phyloP scores from a whole-genome alignment of 2,888 invertebrate genomes.

The Penaeus monodon region DNA sequence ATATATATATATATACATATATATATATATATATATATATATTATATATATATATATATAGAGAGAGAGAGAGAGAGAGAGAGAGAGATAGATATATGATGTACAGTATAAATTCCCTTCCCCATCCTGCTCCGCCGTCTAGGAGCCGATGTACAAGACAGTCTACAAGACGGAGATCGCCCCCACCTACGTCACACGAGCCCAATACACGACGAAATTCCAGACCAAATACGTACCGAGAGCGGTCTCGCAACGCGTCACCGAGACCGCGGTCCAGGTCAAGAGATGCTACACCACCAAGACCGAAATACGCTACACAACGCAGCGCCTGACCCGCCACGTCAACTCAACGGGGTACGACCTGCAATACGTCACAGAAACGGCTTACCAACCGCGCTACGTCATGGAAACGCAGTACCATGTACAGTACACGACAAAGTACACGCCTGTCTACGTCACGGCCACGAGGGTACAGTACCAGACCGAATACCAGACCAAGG shows the following conservation, averaged over 20 bases:
- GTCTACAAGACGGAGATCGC: conserved; percentile 41
- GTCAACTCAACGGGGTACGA: conserved; percentile 39
- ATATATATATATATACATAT: no score
- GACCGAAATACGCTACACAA: conserved; percentile 31
- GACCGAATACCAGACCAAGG: conserved; percentile 38
- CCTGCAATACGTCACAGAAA: conserved; percentile 43
- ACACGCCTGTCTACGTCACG: no score
- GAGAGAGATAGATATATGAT: no score
- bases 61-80: no score
- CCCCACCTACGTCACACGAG: conserved; percentile 30
- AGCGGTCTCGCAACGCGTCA: conserved; percentile 38
- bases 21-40: no score
- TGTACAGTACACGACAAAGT: no score
- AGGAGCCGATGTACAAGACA: conserved; percentile 46
- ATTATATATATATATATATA: no score
- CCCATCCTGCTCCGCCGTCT: neutral
- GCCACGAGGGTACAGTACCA: conserved; percentile 30
- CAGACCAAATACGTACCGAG: conserved; percentile 41
- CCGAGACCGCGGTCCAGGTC: conserved; percentile 8
- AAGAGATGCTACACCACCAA: no score
- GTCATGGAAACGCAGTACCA: no score
- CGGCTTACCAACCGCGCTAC: conserved; percentile 11
- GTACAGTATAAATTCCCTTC: no score
- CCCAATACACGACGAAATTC: conserved; percentile 42
- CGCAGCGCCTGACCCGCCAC: conserved; percentile 36